Percentiles rank a stretch among this genome's conserved stretches.
Conservation (phyloP, 2,113 vertebrate genomes). For the Rhinichthys klamathensis region DNA sequence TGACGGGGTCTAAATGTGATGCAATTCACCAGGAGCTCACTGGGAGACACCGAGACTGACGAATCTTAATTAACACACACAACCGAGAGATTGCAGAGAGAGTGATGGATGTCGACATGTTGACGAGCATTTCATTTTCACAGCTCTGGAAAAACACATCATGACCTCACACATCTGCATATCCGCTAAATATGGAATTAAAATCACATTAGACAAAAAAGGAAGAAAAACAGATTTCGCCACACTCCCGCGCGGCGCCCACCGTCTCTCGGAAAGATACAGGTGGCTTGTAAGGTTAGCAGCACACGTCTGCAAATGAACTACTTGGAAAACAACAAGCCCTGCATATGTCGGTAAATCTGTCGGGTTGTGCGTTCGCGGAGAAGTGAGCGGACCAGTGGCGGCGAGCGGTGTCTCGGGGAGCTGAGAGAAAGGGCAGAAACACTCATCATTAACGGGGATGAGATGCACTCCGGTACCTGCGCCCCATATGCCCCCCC, state of each 20-base stretch:
- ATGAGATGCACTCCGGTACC: conserved; percentile 77
- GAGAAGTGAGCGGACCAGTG: conserved; percentile 57
- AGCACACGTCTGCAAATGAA: conserved; percentile 78
- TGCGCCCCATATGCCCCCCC: conserved; percentile 78
- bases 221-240: conserved; percentile 70
- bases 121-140: conserved; percentile 39
- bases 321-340: conserved; percentile 65
- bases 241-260: conserved; percentile 72
- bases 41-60: conserved; percentile 1
- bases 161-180: conserved; percentile 56
- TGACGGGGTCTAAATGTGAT: neutral
- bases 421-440: conserved; percentile 74
- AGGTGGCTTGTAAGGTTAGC: conserved; percentile 82
- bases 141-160: conserved; percentile 42
- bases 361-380: conserved; percentile 78
- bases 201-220: conserved; percentile 56
- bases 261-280: conserved; percentile 77
- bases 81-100: neutral
- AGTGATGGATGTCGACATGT: conserved; percentile 37
- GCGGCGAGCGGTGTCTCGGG: conserved; percentile 75
- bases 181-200: conserved; percentile 66
- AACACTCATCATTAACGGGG: conserved; percentile 81
- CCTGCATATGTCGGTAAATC: conserved; percentile 83
- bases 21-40: conserved; percentile 1
- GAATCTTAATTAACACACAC: conserved; percentile 40